Evolutionary conservation across 1,140 invertebrate genomes (phyloP).

Genomic region (Artemia franciscana): DNA sequence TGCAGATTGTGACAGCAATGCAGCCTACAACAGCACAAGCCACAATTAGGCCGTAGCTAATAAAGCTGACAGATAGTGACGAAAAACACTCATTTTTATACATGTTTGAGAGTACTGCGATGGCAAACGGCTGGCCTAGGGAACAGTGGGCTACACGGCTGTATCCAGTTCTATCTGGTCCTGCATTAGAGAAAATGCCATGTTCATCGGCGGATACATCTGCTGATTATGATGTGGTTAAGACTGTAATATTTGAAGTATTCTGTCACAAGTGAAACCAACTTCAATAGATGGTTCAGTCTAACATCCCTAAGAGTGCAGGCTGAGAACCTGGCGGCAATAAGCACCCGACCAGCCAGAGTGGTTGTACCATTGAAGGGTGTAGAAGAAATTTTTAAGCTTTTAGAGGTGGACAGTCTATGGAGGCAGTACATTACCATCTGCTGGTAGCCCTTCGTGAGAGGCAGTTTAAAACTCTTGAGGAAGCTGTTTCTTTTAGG

Average conservation of each 20-base stretch:
- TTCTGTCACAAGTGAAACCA: not conserved
- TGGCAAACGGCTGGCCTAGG: not conserved
- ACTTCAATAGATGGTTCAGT: not conserved
- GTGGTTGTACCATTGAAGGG: not conserved
- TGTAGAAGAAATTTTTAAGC: not conserved
- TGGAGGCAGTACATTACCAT: not conserved
- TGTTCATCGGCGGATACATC: not conserved
- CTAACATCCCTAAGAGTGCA: not conserved
- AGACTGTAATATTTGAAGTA: not conserved
- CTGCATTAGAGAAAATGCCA: not conserved
- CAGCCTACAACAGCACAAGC: not conserved
- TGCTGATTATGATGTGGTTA: not conserved
- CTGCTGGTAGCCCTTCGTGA: not conserved
- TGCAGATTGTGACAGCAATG: not conserved
- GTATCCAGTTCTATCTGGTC: not conserved
- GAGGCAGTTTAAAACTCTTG: not conserved
- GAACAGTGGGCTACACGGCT: not conserved
- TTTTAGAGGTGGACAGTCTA: not conserved
- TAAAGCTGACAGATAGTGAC: not conserved
- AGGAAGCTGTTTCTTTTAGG: not conserved
- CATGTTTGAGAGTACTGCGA: not conserved
- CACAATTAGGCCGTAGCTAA: not conserved
- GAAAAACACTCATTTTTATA: not conserved
- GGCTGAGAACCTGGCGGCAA: not conserved
- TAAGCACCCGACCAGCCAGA: not conserved